Percentiles rank a stretch among this genome's conserved stretches.
Evolutionary conservation across 2,797 vertebrate genomes (phyloP).

Genomic region (Crotalus adamanteus): DNA sequence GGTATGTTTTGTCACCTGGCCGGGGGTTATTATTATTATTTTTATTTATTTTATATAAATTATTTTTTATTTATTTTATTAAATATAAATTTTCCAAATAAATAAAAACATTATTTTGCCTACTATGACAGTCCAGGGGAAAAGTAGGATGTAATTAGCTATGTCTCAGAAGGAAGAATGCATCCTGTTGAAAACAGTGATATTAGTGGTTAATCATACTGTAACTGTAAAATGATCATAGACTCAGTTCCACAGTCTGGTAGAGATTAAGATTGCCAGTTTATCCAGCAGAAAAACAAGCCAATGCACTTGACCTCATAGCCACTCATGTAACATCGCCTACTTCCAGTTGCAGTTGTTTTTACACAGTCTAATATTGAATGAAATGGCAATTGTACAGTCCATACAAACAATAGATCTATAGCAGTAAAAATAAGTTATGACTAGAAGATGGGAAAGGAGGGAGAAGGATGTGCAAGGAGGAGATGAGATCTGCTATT

Average conservation of each 20-base stretch:
- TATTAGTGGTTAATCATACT: not conserved
- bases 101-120: not conserved
- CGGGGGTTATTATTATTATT: no score
- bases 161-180: no score
- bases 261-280: not conserved
- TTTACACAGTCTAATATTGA: slow-evolving; percentile 24
- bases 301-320: not conserved
- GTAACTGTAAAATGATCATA: not conserved
- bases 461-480: not conserved
- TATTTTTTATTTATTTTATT: no score
- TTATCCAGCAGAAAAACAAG: not conserved
- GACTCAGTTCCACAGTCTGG: not conserved
- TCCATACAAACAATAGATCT: not conserved
- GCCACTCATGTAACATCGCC: not conserved
- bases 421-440: not conserved
- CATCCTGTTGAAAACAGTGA: not conserved
- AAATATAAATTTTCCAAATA: not conserved
- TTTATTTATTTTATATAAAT: no score
- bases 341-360: not conserved
- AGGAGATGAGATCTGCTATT: not conserved
- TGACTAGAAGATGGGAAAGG: not conserved
- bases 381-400: slow-evolving; percentile 10
- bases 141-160: not conserved
- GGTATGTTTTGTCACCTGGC: not conserved
- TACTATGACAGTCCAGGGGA: not conserved